Evolutionary conservation across 2,797 vertebrate species (phyloP), one percentile per base, ranked within the genome.

Genomic region (Muscicapa striata): DNA sequence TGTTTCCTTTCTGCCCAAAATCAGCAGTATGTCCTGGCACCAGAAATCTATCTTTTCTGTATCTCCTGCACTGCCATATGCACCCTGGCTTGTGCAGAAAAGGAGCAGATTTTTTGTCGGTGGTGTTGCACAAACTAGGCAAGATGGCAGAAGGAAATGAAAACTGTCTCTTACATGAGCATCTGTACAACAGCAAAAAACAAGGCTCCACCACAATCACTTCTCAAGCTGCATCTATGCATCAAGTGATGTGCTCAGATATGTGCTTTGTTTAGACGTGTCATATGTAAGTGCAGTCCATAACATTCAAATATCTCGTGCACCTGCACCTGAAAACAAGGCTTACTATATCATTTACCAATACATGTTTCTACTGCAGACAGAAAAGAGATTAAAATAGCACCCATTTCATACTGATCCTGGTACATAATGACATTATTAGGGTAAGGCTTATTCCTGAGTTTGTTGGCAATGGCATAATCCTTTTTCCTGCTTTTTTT

Each of bases 401-500:
- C 26, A 46, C 9, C 14, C 58, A 23, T 84, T 89, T 89, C 62
- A 58, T 41, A n/a, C 15, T 86, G 72, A 92, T 55, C 27, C n/a
- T 59, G 26, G 30, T 67, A 81, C 14, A 38, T 54, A 70, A 54
- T 18, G 14, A 41, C 45, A 85, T 75, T 78, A 57, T 15, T 70
- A 92, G 26, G 62, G 4, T 67, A 82, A 79, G 67, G 66, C 63
- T 77, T 94, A 61, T 90, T 79, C 77, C 87, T 91, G 92, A 95
- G 45, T 68, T 93, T 95, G 67, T 83, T 52, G 52, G 80, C 64
- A 88, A 55, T 7, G 22, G n/a, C 41, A 29, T 11, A 63, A 67
- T 30, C 36, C 8, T 80, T 86, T 66, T 41, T 43, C 36, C 45
- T 90, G 84, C 12, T 26, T 62, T 77, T 61, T 62, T 48, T 22